phyloP scores from a whole-genome alignment of 2,888 invertebrate genomes.

The Drosophila meridionalis region DNA sequence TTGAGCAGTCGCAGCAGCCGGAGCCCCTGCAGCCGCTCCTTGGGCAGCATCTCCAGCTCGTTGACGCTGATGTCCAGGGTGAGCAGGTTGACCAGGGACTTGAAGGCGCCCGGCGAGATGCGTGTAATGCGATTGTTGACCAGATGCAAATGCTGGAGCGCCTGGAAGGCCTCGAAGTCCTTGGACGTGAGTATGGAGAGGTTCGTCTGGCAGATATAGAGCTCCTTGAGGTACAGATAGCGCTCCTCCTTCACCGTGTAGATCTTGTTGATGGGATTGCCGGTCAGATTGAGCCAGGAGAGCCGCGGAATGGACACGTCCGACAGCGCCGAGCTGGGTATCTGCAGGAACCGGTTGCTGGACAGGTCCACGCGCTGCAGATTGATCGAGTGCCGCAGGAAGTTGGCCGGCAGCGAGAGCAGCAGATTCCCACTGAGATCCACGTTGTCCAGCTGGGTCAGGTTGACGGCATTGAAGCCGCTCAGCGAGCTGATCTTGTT shows the following conservation, averaged over 20 bases:
- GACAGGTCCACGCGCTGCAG: constrained; percentile 92
- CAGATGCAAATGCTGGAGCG: constrained; percentile 90
- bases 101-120: constrained; percentile 94
- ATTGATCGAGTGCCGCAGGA: constrained; percentile 90
- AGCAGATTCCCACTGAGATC: constrained; percentile 92
- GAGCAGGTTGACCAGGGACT: constrained; percentile 90
- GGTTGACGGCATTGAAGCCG: constrained; percentile 91
- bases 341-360: constrained; percentile 91
- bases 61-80: constrained; percentile 93
- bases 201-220: constrained; percentile 92
- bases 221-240: constrained; percentile 92
- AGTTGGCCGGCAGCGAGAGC: constrained; percentile 92
- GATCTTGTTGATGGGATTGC: constrained; percentile 91
- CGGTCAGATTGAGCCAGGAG: constrained; percentile 92
- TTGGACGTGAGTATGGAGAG: constrained; percentile 92
- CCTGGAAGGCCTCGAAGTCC: constrained; percentile 93
- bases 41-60: constrained; percentile 92
- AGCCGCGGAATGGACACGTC: constrained; percentile 90
- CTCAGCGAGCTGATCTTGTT: constrained; percentile 91
- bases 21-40: constrained; percentile 93
- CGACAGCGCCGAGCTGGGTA: constrained; percentile 90
- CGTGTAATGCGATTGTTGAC: constrained; percentile 90
- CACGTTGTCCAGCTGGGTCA: constrained; percentile 90
- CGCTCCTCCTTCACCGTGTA: constrained; percentile 89
- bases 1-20: constrained; percentile 90